Evolutionary conservation across 2,797 vertebrate species (phyloP).

Genomic region (Molothrus ater): DNA sequence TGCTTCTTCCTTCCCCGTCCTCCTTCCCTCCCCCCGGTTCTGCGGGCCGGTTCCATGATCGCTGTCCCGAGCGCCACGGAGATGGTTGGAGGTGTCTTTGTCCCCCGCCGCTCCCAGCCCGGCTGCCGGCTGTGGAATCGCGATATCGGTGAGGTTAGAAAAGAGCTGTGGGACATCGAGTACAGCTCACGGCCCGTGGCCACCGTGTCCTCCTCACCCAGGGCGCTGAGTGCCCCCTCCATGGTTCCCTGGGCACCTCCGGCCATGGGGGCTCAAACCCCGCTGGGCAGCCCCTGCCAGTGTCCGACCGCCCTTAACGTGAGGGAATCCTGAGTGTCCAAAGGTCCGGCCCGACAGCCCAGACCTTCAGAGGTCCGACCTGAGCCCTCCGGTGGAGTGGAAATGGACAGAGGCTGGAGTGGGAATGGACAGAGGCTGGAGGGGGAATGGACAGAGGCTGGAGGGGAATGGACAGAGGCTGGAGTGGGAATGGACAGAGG

Average conservation of each 20-base stretch:
- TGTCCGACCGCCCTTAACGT: accelerated
- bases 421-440: too few species aligned
- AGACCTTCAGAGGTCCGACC: not conserved
- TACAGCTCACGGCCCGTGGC: accelerated
- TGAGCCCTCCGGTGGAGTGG: not conserved
- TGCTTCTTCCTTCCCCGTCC: too few species aligned
- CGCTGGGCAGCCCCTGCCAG: not conserved
- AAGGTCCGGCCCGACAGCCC: not conserved
- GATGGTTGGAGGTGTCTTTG: not conserved
- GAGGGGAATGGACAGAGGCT: too few species aligned
- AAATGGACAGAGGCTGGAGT: too few species aligned
- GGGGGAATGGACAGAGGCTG: too few species aligned
- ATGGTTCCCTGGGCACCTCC: accelerated
- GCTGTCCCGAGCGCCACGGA: not conserved
- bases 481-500: too few species aligned
- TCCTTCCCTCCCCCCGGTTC: too few species aligned
- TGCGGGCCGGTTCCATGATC: too few species aligned
- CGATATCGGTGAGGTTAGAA: accelerated
- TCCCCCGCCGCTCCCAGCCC: not conserved
- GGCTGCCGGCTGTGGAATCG: accelerated
- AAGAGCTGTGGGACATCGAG: not conserved
- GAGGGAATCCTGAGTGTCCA: not conserved
- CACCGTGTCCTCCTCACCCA: not conserved
- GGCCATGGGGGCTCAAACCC: not conserved
- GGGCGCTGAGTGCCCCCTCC: accelerated